Conservation (phyloP, 2,113 vertebrate species). For the Oncorhynchus tshawytscha region DNA sequence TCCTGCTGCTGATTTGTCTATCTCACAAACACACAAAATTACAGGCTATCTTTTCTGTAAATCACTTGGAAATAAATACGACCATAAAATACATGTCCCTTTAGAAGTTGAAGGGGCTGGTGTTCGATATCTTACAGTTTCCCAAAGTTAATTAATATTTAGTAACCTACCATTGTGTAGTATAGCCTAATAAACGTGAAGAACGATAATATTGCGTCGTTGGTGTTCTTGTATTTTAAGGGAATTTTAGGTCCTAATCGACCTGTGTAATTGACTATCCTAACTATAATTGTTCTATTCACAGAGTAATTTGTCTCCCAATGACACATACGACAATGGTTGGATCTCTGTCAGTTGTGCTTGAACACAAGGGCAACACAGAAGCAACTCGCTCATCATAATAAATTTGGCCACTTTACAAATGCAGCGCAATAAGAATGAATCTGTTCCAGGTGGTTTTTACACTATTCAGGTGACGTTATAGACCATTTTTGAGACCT, state of each 20-base stretch:
- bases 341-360: constrained; percentile 50
- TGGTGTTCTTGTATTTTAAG: background rate
- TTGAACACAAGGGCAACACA: constrained; percentile 43
- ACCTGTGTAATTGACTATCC: background rate
- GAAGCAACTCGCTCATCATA: background rate
- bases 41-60: background rate
- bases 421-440: constrained; percentile 18
- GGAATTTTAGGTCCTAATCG: background rate
- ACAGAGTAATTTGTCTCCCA: constrained; percentile 29
- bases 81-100: constrained; percentile 29
- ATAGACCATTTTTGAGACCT: background rate
- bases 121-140: constrained; percentile 57
- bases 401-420: background rate
- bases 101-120: constrained; percentile 8
- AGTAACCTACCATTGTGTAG: no score
- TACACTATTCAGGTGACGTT: constrained; percentile 42
- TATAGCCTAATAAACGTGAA: background rate
- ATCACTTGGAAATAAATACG: background rate
- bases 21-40: constrained; percentile 30
- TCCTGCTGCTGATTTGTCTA: constrained; percentile 52
- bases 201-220: background rate
- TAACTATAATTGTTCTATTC: background rate
- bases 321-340: constrained; percentile 16
- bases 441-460: constrained; percentile 13
- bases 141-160: constrained; percentile 60